Conservation (phyloP, 2,888 invertebrate genomes). For the Lordiphosa andalusiaca region DNA sequence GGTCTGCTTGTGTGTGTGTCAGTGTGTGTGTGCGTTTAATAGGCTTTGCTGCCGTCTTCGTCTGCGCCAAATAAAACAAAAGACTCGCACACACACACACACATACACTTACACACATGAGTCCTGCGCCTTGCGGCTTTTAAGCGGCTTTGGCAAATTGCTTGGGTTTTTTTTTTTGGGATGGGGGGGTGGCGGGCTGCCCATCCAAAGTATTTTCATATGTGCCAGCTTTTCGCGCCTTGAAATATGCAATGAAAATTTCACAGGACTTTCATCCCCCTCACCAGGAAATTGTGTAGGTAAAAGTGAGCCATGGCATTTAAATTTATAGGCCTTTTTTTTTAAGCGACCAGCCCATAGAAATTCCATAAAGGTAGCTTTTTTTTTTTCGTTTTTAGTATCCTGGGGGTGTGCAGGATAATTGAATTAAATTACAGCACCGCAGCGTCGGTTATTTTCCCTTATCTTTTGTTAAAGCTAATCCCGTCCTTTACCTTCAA, state of each 20-base stretch:
- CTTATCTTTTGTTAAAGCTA: conserved; percentile 9
- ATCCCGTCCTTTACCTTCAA: conserved; percentile 20
- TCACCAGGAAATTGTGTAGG: background rate
- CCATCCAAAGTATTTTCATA: conserved; percentile 44
- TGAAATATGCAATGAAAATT: conserved; percentile 47
- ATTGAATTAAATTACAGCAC: conserved; percentile 49
- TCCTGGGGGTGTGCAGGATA: conserved; percentile 27
- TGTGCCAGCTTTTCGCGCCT: conserved; percentile 49
- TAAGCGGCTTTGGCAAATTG: conserved; percentile 55
- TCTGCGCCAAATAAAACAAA: conserved; percentile 46
- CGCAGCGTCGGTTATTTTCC: conserved; percentile 41
- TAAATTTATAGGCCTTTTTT: conserved; percentile 40
- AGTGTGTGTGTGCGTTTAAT: conserved; percentile 39
- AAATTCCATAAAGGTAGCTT: conserved; percentile 31
- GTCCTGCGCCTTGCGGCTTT: conserved; percentile 48
- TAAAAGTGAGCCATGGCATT: conserved; percentile 17
- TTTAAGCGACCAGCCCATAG: conserved; percentile 44
- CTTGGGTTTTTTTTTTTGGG: conserved; percentile 23
- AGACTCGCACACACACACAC: conserved; percentile 19
- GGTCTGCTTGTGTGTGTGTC: conserved; percentile 15
- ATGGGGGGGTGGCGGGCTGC: too few relatives aligned
- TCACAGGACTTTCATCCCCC: conserved; percentile 8
- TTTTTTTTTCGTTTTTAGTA: too few relatives aligned
- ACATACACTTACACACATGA: conserved; percentile 13
- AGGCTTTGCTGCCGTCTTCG: conserved; percentile 37